Evolutionary conservation across 2,797 vertebrate species (phyloP).

Genomic region (Rhabdophis nuchalis): DNA sequence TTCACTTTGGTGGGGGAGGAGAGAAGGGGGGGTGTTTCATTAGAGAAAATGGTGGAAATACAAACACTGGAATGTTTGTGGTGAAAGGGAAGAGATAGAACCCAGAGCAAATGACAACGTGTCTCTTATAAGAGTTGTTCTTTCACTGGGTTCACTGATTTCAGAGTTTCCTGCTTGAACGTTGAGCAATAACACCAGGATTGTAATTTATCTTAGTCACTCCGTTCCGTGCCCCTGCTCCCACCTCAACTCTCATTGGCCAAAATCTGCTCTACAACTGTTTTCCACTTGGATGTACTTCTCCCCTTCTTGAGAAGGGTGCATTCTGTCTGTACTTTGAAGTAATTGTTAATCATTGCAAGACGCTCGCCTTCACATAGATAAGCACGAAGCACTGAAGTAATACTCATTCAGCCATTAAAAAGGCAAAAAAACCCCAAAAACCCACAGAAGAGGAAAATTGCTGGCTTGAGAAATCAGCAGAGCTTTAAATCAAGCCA

Average conservation of each 20-base stretch:
- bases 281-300: neutral
- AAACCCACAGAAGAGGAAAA: neutral
- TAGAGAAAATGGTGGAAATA: neutral
- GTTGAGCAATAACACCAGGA: slow-evolving; percentile 54
- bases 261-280: neutral
- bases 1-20: neutral
- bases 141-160: slow-evolving; percentile 53
- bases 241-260: slow-evolving; percentile 26
- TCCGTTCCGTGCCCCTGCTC: slow-evolving; percentile 50
- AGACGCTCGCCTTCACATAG: neutral
- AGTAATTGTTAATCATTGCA: neutral
- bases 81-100: neutral
- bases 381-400: neutral
- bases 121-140: slow-evolving; percentile 55
- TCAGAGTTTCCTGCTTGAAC: slow-evolving; percentile 53
- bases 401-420: neutral
- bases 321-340: neutral
- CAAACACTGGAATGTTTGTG: neutral
- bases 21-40: neutral
- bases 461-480: neutral
- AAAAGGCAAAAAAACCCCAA: neutral
- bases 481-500: neutral
- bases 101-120: slow-evolving; percentile 16
- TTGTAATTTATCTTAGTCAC: slow-evolving; percentile 59
- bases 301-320: neutral